Evolutionary conservation across 2,797 vertebrate species (phyloP), one percentile per base, ranked within the genome.

Genomic region (Tinamus major): DNA sequence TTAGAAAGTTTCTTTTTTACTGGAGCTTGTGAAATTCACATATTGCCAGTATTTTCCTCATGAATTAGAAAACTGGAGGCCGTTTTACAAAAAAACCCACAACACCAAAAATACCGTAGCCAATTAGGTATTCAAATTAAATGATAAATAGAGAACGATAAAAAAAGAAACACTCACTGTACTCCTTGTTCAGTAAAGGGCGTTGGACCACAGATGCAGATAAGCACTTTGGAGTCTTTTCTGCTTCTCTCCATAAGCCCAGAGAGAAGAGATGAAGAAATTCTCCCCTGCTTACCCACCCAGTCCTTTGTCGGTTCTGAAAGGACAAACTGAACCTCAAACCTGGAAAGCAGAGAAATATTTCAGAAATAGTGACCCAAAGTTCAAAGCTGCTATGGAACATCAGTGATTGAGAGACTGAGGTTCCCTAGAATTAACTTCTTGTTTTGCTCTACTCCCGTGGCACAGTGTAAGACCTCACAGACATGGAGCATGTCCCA

Each of bases 131-230:
- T 75, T 16, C 4, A 49, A 9, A 13, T 42, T 35, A 8, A 35
- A 35, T 35, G 35, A 35, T 35, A 35, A 35, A 35, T 8, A 35
- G 35, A 35, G 35, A 35, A 35, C 35, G 35, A 8, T 35, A 35
- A 55, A 31, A 55, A 29, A 16, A 29, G 4, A 17, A 55, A 90
- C 81, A 98, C 98, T 97, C 94, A 99, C 99, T 97, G 96, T 35
- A 98, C 51, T 75, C 98, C 98, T 76, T 98, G 97, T 69, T 99
- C 98, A 62, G 98, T 99, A 93, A 99, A 99, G 87, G 97, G 96
- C 24, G 93, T n/a, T 79, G 99, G 98, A 37, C 99, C 99, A 85
- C 99, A 99, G 82, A 99, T 98, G 96, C 99, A 99, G 77, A 98
- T 97, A 21, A 98, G 98, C 68, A 98, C 96, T 96, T 96, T 98